Evolutionary conservation across 2,113 vertebrate species (phyloP).

Genomic region (Peromyscus polionotus): DNA sequence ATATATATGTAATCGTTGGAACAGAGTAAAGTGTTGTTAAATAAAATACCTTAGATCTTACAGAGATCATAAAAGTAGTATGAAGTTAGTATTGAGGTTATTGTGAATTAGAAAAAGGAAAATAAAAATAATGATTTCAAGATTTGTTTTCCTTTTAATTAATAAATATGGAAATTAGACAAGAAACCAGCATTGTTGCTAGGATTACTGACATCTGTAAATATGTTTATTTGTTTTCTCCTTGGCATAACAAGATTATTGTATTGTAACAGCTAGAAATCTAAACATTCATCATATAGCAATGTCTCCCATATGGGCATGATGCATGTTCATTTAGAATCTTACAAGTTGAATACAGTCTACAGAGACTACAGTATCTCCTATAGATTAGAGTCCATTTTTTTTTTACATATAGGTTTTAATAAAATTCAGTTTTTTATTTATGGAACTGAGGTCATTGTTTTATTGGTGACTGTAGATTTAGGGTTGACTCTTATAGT

Average conservation of each 20-base stretch:
- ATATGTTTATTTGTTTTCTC: background rate
- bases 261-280: background rate
- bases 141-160: background rate
- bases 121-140: background rate
- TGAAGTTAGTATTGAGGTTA: background rate
- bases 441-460: background rate
- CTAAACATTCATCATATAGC: background rate
- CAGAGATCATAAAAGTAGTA: background rate
- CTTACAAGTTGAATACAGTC: background rate
- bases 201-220: background rate
- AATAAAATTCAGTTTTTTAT: background rate
- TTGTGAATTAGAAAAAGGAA: background rate
- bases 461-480: background rate
- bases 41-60: constrained; percentile 31
- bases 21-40: constrained; percentile 42
- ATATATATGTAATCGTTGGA: constrained; percentile 54
- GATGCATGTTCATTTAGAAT: background rate
- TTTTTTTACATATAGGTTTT: background rate
- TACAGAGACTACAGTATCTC: background rate
- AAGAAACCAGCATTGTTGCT: background rate
- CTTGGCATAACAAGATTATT: background rate
- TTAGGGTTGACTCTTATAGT: background rate
- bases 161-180: background rate
- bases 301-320: background rate
- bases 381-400: background rate